phyloP scores from a whole-genome alignment of 2,113 vertebrate species.

The Passer domesticus region DNA sequence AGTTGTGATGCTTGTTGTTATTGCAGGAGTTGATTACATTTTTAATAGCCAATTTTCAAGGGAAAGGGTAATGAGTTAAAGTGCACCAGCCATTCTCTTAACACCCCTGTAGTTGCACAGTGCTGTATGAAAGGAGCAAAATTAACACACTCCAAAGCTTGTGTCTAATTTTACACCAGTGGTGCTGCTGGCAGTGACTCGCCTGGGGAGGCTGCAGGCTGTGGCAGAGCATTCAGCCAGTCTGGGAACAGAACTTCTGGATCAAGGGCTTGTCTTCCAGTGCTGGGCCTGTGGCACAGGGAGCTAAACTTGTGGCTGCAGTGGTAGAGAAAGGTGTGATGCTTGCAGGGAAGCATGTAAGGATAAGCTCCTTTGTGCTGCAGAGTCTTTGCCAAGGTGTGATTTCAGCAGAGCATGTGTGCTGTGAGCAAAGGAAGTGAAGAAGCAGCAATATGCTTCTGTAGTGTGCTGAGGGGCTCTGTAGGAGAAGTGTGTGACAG shows the following conservation, averaged over 20 bases:
- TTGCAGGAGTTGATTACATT: neutral
- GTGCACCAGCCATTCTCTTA: neutral
- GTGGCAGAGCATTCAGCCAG: neutral
- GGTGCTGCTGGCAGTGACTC: neutral
- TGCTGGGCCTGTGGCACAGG: neutral
- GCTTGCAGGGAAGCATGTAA: accelerated
- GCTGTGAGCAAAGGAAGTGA: neutral
- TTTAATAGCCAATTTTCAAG: neutral
- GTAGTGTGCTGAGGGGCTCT: neutral
- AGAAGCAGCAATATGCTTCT: neutral
- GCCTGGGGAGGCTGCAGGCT: accelerated
- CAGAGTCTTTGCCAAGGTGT: neutral
- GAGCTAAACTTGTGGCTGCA: neutral
- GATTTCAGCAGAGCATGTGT: neutral
- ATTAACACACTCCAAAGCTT: neutral
- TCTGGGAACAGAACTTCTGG: neutral
- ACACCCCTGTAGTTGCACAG: neutral
- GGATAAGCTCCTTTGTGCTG: neutral
- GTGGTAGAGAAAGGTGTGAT: accelerated
- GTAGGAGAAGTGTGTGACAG: too few species aligned
- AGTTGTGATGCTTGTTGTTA: neutral
- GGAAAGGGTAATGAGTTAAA: neutral
- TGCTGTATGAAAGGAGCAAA: neutral
- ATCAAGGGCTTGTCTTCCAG: neutral
- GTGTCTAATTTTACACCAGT: neutral